A percentile compares a stretch with the other conserved stretches of the same genome.
Conservation (phyloP, 2,113 vertebrate species). For the Siniperca knerii region DNA sequence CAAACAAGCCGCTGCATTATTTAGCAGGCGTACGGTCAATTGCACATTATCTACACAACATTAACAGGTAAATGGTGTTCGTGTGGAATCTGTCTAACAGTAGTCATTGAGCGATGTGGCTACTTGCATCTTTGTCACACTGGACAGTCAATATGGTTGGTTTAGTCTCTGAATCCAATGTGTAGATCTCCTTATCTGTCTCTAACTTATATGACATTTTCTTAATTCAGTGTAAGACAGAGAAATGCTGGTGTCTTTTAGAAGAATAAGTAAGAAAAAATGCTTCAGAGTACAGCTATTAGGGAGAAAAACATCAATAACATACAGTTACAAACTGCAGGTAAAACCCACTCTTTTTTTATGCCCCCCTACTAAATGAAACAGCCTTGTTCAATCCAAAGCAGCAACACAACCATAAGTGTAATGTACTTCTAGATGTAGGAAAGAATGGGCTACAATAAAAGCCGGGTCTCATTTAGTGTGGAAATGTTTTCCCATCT, state of each 20-base stretch:
- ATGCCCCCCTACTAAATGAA: conserved; percentile 42
- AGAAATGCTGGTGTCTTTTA: conserved; percentile 28
- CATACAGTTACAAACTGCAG: conserved; percentile 22
- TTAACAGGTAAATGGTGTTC: conserved; percentile 87
- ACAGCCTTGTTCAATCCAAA: conserved; percentile 62
- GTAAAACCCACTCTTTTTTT: conserved; percentile 25
- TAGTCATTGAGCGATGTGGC: conserved; percentile 55
- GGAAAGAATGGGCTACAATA: conserved; percentile 68
- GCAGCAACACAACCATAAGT: conserved; percentile 54
- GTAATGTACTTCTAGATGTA: conserved; percentile 71
- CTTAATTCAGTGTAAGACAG: conserved; percentile 51
- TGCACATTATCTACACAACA: conserved; percentile 91
- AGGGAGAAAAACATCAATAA: conserved; percentile 29
- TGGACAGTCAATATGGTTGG: conserved; percentile 54
- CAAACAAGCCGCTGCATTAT: conserved; percentile 93
- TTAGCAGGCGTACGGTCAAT: conserved; percentile 92
- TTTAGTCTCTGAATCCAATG: conserved; percentile 74
- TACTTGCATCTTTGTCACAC: conserved; percentile 55
- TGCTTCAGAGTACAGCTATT: conserved; percentile 35
- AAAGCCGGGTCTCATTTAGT: conserved; percentile 74
- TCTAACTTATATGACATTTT: conserved; percentile 58
- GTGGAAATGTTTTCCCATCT: conserved; percentile 81
- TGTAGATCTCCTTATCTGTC: conserved; percentile 73
- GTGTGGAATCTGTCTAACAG: conserved; percentile 63
- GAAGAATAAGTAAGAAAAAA: conserved; percentile 15